These are phyloP conservation scores for Sphaeramia orbicularis DNA, from an alignment of 2,797 vertebrate genomes.

Conservation along the genomic window DNA sequence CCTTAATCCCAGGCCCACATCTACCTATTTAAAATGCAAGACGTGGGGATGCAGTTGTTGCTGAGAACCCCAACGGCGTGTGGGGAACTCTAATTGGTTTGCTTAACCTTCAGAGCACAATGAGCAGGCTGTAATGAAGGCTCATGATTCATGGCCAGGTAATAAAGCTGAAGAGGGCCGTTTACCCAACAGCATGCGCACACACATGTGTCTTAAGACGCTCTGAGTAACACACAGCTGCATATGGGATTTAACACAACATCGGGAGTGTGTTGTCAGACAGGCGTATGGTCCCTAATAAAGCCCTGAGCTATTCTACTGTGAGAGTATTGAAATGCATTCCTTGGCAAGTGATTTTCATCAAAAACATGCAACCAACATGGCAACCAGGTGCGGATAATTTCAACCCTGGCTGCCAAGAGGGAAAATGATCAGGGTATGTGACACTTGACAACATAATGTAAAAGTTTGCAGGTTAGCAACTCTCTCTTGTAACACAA, in stretches of 20 bases:
- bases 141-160: slow-evolving; percentile 82
- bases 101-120: slow-evolving; percentile 87
- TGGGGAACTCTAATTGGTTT: slow-evolving; percentile 85
- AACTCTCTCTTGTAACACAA: neutral
- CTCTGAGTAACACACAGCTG: slow-evolving; percentile 71
- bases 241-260: slow-evolving; percentile 79
- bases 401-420: slow-evolving; percentile 69
- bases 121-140: slow-evolving; percentile 83
- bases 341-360: slow-evolving; percentile 75
- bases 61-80: slow-evolving; percentile 75
- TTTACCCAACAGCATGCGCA: slow-evolving; percentile 67
- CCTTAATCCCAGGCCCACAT: slow-evolving; percentile 58
- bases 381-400: slow-evolving; percentile 77
- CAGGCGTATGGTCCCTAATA: slow-evolving; percentile 75
- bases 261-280: slow-evolving; percentile 74
- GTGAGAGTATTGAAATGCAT: slow-evolving; percentile 67
- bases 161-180: slow-evolving; percentile 80
- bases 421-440: slow-evolving; percentile 66
- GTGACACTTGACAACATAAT: slow-evolving; percentile 77
- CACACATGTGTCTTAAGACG: slow-evolving; percentile 61
- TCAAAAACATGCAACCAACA: slow-evolving; percentile 75
- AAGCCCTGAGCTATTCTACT: slow-evolving; percentile 70
- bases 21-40: slow-evolving; percentile 81
- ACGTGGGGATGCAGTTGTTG: slow-evolving; percentile 74
- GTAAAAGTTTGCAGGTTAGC: slow-evolving; percentile 55